Conservation (phyloP, 2,113 vertebrate species). For the human (Homo sapiens) region GRCh38 chr3:109264001-109264500, state of each 20-base stretch:
- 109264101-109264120: background rate
- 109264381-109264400: background rate
- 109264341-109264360: background rate
- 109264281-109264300: background rate
- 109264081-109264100: background rate
- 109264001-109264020: background rate
- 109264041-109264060: background rate
- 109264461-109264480: background rate
- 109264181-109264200: background rate
- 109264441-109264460: background rate
- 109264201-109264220: background rate
- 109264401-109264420: background rate
- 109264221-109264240: background rate
- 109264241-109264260: background rate
- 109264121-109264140: background rate
- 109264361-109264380: background rate
- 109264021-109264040: background rate
- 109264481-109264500: accelerated
- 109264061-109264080: background rate
- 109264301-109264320: background rate
- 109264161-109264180: background rate
- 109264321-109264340: background rate
- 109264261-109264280: background rate
- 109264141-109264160: background rate
- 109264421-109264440: background rate